Evolutionary conservation across 2,888 invertebrate genomes (phyloP), one percentile per base, ranked within the genome.

Genomic region (Aelia acuminata): DNA sequence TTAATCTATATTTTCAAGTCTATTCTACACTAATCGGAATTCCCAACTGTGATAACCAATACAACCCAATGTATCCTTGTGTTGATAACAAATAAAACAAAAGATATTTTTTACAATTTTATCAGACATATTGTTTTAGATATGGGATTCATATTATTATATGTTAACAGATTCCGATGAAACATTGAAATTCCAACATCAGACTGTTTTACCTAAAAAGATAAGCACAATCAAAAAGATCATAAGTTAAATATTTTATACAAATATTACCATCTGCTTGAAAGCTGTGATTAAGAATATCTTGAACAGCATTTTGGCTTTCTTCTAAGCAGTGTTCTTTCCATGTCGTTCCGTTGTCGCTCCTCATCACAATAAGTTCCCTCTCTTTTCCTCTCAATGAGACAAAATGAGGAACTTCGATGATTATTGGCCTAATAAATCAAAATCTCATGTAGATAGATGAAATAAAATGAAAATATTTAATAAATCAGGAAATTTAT

Each of bases 341-440:
- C 99, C 99, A 99, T 49, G 97, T 97, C 92, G 99, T 98, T 31
- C 99, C 99, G 91, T 99, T 98, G 93, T 99, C 99, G 7, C 98
- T 98, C 85, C 99, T 95, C 90, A 99, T 93, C 90, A 99, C 96
- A 57, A 99, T 96, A 85, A 99, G 98, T 94, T 99, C 99, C 10
- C 99, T 95, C 92, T 99, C 99, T 91, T 96, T 96, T 89, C 98
- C 98, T 89, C 98, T 95, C 88, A 98, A 93, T 0, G 99, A 97
- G 0, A 99, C 99, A 93, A 98, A 99, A 93, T 99, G 99, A 0
- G 99, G 99, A 90, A 99, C 97, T 93, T 99, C 98, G 91, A 99
- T 95, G 90, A 98, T 96, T 8, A 98, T 97, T 4, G 98, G 98
- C 87, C 97, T 97, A 93, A 91, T 84, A 48, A 80, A 86, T 18